phyloP scores from a whole-genome alignment of 2,888 invertebrate genomes.

The Ectobius pallidus region DNA sequence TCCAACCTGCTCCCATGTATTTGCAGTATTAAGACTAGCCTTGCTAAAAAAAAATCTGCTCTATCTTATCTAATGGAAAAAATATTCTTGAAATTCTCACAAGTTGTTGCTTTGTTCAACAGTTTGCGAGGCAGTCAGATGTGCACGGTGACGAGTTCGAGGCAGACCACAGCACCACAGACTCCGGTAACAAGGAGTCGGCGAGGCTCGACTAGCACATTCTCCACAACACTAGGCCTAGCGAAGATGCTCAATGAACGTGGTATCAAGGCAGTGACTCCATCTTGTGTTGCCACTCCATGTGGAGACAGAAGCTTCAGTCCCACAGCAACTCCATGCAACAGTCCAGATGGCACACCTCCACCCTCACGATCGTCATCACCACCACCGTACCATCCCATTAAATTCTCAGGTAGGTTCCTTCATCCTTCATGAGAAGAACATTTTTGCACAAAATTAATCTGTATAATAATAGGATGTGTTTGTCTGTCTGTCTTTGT shows the following conservation, averaged over 20 bases:
- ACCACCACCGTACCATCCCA: constrained; percentile 63
- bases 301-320: constrained; percentile 67
- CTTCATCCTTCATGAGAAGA: too few species aligned
- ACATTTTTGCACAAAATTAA: too few species aligned
- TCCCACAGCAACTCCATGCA: constrained; percentile 87
- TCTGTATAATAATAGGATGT: too few species aligned
- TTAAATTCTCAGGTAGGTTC: constrained; percentile 61
- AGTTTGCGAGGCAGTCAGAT: constrained; percentile 68
- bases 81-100: too few species aligned
- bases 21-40: too few species aligned
- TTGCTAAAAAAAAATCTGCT: too few species aligned
- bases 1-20: too few species aligned
- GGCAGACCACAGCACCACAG: constrained; percentile 57
- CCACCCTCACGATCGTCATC: constrained; percentile 62
- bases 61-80: too few species aligned
- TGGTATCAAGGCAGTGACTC: constrained; percentile 75
- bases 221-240: constrained; percentile 74
- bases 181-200: constrained; percentile 66
- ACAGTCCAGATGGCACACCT: constrained; percentile 79
- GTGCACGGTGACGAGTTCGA: constrained; percentile 65
- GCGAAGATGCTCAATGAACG: constrained; percentile 80
- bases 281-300: constrained; percentile 69
- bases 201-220: constrained; percentile 80
- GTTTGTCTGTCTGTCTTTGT: constrained; percentile 53
- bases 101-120: too few species aligned